Conservation (phyloP, 92 coral and sea anemone species). For the Scolanthus callimorphus region DNA sequence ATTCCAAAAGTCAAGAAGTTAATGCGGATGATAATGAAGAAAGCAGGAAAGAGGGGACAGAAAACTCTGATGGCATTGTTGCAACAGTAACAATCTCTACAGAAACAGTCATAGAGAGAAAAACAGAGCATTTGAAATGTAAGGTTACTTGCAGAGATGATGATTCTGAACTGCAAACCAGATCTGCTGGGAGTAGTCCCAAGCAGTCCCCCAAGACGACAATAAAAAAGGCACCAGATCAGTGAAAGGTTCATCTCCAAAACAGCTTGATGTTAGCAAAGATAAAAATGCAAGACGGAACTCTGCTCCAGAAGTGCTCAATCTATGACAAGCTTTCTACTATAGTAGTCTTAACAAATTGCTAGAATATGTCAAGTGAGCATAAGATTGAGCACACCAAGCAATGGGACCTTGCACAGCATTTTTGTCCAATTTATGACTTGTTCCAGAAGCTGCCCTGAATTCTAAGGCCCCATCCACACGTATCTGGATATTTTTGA, state of each 20-base stretch:
- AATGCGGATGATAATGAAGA: slow-evolving; percentile 7
- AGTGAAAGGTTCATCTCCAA: slow-evolving; percentile 7
- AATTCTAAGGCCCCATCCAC: too few relatives aligned
- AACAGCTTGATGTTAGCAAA: slow-evolving; percentile 17
- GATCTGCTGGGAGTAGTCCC: neutral
- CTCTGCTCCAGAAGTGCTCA: slow-evolving; percentile 45
- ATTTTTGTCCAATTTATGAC: too few relatives aligned
- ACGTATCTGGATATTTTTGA: too few relatives aligned
- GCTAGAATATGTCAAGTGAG: too few relatives aligned
- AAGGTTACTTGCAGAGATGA: slow-evolving; percentile 23
- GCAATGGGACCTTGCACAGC: too few relatives aligned
- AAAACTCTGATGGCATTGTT: neutral
- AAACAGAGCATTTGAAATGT: slow-evolving; percentile 7
- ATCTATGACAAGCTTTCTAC: neutral
- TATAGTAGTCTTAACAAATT: too few relatives aligned
- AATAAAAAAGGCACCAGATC: neutral
- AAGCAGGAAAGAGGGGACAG: too few relatives aligned
- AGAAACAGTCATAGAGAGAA: slow-evolving; percentile 7
- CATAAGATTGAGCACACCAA: too few relatives aligned
- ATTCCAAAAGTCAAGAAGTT: neutral
- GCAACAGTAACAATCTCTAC: slow-evolving; percentile 26
- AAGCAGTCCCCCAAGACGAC: neutral
- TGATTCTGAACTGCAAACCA: neutral
- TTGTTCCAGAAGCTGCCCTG: too few relatives aligned
- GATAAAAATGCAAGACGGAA: slow-evolving; percentile 15